Evolutionary conservation across 2,113 vertebrate genomes (phyloP), one percentile per base, ranked within the genome.

Genomic region (Lepisosteus oculatus): DNA sequence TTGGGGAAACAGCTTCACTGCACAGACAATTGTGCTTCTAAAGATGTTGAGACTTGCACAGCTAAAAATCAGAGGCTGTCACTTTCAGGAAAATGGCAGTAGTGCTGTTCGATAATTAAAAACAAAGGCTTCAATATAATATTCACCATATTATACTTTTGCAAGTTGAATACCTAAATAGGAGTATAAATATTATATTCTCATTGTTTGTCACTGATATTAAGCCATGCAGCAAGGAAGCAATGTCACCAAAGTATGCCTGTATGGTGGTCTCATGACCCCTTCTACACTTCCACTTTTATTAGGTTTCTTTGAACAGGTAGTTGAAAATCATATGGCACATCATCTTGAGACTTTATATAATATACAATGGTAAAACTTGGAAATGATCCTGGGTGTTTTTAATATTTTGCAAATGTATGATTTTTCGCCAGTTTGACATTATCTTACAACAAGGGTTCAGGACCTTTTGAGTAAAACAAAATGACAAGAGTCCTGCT

Each of bases 81-180:
- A 74, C 81, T 85, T 61, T 84, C 84, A 84, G 79, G 81, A 80
- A 80, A 70, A 85, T 82, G 85, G 89, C 87, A 89, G 87, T 87
- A 66, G 82, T 85, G 82, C 84, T 86, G 82, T 82, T 81, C 83
- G 63, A 84, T 74, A 83, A 61, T 62, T 55, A 69, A 72, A 73
- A 69, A 74, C 13, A 70, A 69, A 70, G 73, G 68, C 68, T 70
- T 75, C 54, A 13, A 74, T 70, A 74, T 69, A 43, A 74, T 75
- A 65, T 70, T 70, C 54, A 75, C 51, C 66, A 62, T 70, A 54
- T 61, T 74, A 74, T 69, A 70, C 43, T 67, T 69, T 14, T 67
- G 56, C 57, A 68, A 69, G 65, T 57, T 62, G 59, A 75, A 75
- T 65, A 75, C 55, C 71, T 59, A 70, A n/a, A 17, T 65, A 65